A percentile compares a stretch with the other conserved stretches of the same genome.
Conservation (phyloP, 2,797 vertebrate genomes). For the Schizopygopsis pylzovi region DNA sequence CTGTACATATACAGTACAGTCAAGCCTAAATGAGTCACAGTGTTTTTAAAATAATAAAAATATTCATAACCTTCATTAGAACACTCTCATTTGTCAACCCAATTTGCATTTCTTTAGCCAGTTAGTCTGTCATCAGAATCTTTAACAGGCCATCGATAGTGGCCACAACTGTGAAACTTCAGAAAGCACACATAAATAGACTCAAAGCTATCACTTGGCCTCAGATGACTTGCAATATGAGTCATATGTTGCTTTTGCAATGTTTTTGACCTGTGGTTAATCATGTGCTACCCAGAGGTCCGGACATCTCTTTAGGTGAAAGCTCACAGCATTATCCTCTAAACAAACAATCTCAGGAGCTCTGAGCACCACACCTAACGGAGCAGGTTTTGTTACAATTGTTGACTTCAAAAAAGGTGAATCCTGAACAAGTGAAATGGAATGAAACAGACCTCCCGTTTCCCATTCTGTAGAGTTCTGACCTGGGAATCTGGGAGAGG, state of each 20-base stretch:
- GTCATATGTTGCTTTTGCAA: not conserved
- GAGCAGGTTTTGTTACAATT: conserved; percentile 9
- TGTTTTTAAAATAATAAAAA: too few relatives aligned
- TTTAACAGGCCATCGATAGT: not conserved
- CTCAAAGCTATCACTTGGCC: not conserved
- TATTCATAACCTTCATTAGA: not conserved
- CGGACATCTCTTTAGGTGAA: not conserved
- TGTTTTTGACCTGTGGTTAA: conserved; percentile 6
- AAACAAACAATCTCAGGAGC: conserved; percentile 7
- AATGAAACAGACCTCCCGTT: not conserved
- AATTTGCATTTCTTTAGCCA: not conserved
- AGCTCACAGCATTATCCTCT: not conserved
- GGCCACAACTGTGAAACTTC: not conserved
- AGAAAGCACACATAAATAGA: not conserved
- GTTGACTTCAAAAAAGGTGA: not conserved
- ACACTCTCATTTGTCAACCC: not conserved
- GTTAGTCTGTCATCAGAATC: not conserved
- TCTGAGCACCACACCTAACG: conserved; percentile 9
- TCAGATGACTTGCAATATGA: conserved; percentile 13
- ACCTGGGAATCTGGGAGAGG: conserved; percentile 22
- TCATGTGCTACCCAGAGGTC: conserved; percentile 7
- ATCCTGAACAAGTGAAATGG: not conserved
- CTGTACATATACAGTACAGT: too few relatives aligned
- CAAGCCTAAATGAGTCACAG: too few relatives aligned
- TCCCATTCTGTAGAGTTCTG: not conserved